Percentiles rank a stretch among this genome's conserved stretches.
These are phyloP conservation scores for Chionis minor DNA, from an alignment of 2,113 vertebrate genomes.

Conservation along the genomic window DNA sequence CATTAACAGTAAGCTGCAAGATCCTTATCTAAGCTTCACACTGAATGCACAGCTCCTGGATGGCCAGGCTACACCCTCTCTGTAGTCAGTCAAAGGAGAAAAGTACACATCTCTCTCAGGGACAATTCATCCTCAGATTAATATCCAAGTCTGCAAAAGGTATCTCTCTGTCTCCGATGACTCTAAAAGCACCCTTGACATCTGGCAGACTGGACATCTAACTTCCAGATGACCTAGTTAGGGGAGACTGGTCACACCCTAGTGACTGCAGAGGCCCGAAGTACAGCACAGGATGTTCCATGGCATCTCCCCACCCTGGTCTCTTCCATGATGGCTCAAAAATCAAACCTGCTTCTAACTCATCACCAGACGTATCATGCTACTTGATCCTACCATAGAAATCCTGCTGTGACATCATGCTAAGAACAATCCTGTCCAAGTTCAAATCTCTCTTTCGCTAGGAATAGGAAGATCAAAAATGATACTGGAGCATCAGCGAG, in stretches of 20 bases:
- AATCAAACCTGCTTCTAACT: not conserved
- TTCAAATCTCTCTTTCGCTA: not conserved
- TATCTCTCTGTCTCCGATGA: not conserved
- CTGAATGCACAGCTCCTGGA: not conserved
- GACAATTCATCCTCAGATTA: not conserved
- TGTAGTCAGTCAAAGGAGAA: not conserved
- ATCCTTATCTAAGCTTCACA: not conserved
- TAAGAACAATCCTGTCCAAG: not conserved
- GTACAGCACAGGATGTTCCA: not conserved
- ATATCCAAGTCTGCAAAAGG: not conserved
- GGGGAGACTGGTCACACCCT: not conserved
- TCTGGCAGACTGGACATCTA: not conserved
- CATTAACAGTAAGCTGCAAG: not conserved
- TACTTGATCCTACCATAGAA: not conserved
- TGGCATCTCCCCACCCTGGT: not conserved
- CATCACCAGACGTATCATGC: not conserved
- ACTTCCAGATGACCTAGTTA: not conserved
- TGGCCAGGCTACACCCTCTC: not conserved
- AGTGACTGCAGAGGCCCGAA: not conserved
- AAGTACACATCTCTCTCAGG: too few species aligned
- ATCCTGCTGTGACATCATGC: not conserved
- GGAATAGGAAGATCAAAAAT: not conserved
- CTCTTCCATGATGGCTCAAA: not conserved
- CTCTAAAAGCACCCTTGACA: not conserved
- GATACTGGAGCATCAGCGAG: not conserved